Evolutionary conservation across 1,140 invertebrate species (phyloP).

Genomic region (Euschistus heros): DNA sequence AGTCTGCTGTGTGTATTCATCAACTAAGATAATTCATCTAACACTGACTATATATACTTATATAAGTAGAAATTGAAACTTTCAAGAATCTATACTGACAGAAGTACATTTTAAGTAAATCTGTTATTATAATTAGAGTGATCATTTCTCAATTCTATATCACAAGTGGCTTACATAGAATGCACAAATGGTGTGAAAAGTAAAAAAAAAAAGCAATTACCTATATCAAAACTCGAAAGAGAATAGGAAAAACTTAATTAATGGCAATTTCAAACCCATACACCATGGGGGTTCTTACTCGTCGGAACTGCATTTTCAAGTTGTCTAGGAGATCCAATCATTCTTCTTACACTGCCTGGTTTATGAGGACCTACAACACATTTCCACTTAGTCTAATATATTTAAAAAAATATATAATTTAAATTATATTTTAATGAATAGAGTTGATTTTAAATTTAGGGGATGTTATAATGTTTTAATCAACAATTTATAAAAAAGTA

Average conservation of each 20-base stretch:
- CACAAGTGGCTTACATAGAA: no score
- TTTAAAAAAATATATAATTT: no score
- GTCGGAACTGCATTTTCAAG: constrained; percentile 86
- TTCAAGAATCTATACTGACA: not conserved
- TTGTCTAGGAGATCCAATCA: constrained; percentile 81
- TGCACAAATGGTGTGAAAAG: no score
- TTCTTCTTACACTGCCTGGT: constrained; percentile 74
- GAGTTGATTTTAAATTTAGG: no score
- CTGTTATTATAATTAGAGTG: not conserved
- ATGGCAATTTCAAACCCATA: constrained; percentile 64
- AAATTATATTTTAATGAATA: no score
- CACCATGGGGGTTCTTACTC: constrained; percentile 89
- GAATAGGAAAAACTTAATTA: not conserved
- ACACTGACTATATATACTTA: not conserved
- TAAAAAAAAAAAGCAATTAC: no score
- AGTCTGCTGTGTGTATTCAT: constrained; percentile 3
- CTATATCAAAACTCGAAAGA: no score
- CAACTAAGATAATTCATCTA: not conserved
- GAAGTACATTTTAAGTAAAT: not conserved
- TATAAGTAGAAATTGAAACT: not conserved
- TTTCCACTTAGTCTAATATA: not conserved
- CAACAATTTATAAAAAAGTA: no score
- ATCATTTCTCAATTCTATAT: not conserved
- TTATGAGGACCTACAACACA: constrained; percentile 55
- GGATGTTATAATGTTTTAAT: no score